Percentiles rank a stretch among this genome's conserved stretches.
phyloP scores from a whole-genome alignment of 2,888 invertebrate species.

The Merodon equestris region DNA sequence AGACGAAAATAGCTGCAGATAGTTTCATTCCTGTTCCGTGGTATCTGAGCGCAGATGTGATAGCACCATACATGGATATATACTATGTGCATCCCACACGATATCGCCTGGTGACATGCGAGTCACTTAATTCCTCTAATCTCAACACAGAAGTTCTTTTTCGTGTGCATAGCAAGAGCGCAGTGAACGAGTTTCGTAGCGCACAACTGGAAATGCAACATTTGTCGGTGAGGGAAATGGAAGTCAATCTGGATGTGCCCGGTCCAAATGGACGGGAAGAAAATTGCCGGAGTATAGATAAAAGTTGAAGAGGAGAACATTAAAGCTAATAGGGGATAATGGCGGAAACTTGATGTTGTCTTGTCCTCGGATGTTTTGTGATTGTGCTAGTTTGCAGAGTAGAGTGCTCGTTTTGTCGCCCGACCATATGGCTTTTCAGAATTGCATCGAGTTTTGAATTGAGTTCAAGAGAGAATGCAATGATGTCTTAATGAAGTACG shows the following conservation, averaged over 20 bases:
- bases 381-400: slow-evolving; percentile 34
- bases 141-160: slow-evolving; percentile 30
- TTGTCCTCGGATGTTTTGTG: slow-evolving; percentile 47
- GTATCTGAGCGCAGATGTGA: slow-evolving; percentile 13
- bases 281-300: slow-evolving; percentile 45
- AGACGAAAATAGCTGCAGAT: slow-evolving; percentile 37
- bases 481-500: no score
- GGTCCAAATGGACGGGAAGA: slow-evolving; percentile 39
- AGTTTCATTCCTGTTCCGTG: slow-evolving; percentile 18
- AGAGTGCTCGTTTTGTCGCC: no score
- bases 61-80: background rate
- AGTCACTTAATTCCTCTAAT: slow-evolving; percentile 64
- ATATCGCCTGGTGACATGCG: slow-evolving; percentile 43
- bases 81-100: no score
- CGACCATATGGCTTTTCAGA: no score
- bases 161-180: no score
- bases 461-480: no score
- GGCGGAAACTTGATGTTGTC: slow-evolving; percentile 38
- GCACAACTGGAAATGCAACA: background rate
- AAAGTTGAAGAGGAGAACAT: slow-evolving; percentile 40
- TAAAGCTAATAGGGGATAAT: slow-evolving; percentile 55
- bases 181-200: slow-evolving; percentile 1
- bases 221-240: slow-evolving; percentile 9
- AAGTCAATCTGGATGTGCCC: slow-evolving; percentile 35
- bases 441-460: no score